Base-by-base conservation (phyloP, 2,797 vertebrate species). In the Chrysocyon brachyurus region DNA sequence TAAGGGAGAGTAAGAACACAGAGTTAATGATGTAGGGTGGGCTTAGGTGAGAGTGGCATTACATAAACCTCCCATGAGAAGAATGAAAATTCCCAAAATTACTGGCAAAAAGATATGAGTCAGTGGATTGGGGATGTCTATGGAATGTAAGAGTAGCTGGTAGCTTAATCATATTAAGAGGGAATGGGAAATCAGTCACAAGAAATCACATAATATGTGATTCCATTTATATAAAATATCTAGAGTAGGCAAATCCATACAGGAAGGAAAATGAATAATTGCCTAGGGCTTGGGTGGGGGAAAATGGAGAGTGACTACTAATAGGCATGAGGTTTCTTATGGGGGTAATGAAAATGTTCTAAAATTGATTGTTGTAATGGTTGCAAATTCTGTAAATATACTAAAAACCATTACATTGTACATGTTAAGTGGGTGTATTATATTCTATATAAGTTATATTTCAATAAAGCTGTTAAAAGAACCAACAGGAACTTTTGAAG, bases 51-150 rank as follows among this genome's bases (percentile, higher is more conserved):
- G 16, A 81, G 36, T 83, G 40, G 56, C 36, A 72, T 94, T 90
- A 31, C 66, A 78, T 87, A 64, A 91, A 90, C 54, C 12, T 92
- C 40, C 72, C 36, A 40, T 59, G 28, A 68, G 40, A 77, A 56
- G 6, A 87, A 90, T 72, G 68, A 87, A 87, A 92, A 90, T n/a
- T 90, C 68, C 54, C 24, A 77, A 85, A 70, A 78, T 86, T 87
- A 90, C 46, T 19, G 90, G 22, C 57, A 77, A 22, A 46, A 78
- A 40, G 84, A 21, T 85, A 56, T 64, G 31, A 77, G 54, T 82
- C 36, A 68, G 36, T 84, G 52, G n/a, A 40, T 79, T 90, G 54
- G 31, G 15, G 12, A 79, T 79, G 33, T 52, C 61, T 84, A 10
- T 79, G n/a, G 21, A 63, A 91, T 46, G 88, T 90, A 46, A 82